Base-by-base conservation (phyloP, 2,113 vertebrate species). In the Romanogobio albipinnatus region DNA sequence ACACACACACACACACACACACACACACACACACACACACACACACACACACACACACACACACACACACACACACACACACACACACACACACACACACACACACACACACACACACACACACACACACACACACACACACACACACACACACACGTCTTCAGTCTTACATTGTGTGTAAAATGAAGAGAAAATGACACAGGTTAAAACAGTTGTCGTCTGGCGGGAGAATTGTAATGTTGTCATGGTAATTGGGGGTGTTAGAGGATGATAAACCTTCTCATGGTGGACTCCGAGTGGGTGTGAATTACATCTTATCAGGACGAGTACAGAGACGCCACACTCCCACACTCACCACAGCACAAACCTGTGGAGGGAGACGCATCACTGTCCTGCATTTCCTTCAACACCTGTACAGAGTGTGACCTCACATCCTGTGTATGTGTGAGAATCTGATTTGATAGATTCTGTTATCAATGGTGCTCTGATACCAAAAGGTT, bases 261-360 rank as follows among this genome's bases (percentile, higher is more conserved):
- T 85, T 90, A 92, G 88, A 91, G 90, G 84, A 93, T 88, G 92
- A 93, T 93, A 93, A 93, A 81, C 39, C 78, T 64, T 49, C 78
- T 81, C 78, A n/a, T 51, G 61, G 45, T 81, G 61, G 24, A 68
- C 59, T 49, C 43, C 1, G 59, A 51, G 66, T 88, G 58, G 86
- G 94, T 95, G 96, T 94, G 89, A 94, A 96, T 93, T 91, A 92
- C 94, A 91, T 92, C 95, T 94, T 95, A 93, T 95, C 95, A 93
- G 80, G 88, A 81, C 33, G 70, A 90, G 95, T 91, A 95, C 93
- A 92, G 94, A 93, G 94, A 95, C 92, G 89, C 91, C 84, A 29
- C 84, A 10, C 49, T 26, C 81, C 91, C 84, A 29, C 84, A 10
- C 49, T 26, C 81, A 78, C 49, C 56, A 58, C 39, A 56, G 6